Conservation (phyloP, 2,888 invertebrate genomes). For the Oscheius myriophilus region DNA sequence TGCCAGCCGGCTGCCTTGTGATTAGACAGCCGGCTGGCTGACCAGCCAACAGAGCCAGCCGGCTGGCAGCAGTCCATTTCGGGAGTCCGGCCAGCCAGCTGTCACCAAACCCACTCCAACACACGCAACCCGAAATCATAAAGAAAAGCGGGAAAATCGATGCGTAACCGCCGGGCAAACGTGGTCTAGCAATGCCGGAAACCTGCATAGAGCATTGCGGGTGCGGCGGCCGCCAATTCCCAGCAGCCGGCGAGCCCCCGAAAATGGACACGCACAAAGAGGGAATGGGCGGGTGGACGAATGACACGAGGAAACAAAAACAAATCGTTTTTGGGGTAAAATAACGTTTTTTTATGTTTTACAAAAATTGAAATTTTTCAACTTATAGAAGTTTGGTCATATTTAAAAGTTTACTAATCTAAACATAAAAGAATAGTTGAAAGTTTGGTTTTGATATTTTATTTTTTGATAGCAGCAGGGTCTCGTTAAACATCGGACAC, state of each 20-base stretch:
- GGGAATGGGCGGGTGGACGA: neutral
- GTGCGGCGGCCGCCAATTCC: neutral
- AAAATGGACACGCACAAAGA: neutral
- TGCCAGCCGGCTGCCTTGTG: no score
- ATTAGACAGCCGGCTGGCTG: neutral
- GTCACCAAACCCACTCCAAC: conserved; percentile 14
- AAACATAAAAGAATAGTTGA: no score
- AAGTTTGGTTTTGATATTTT: no score
- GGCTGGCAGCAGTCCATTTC: neutral
- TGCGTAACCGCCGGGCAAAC: conserved; percentile 28
- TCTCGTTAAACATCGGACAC: no score
- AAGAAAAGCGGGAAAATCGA: conserved; percentile 33
- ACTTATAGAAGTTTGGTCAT: no score
- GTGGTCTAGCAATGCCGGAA: conserved; percentile 33
- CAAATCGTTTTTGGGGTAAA: no score
- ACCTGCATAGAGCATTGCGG: conserved; percentile 20
- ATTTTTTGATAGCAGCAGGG: no score
- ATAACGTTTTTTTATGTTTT: no score
- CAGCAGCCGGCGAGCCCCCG: neutral
- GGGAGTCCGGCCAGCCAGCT: conserved; percentile 15
- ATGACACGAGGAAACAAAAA: conserved; percentile 6
- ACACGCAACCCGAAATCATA: conserved; percentile 27
- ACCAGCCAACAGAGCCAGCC: neutral
- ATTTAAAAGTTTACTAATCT: no score
- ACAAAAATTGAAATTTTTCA: no score